Base-by-base conservation (phyloP, 1,140 invertebrate species). In the Aphaenogaster ashmeadi region DNA sequence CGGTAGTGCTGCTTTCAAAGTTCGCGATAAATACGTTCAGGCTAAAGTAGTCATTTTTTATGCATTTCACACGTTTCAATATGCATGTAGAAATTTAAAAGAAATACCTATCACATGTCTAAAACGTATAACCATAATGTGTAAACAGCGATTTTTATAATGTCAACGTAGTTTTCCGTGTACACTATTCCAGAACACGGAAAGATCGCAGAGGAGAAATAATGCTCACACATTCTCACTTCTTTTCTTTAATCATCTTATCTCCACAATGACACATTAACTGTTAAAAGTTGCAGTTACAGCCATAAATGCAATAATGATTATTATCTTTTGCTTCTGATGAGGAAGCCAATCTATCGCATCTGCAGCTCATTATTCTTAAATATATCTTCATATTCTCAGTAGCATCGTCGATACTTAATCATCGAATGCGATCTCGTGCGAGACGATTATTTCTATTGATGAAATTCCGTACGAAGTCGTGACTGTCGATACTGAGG, bases 241-340 rank as follows among this genome's bases (percentile, higher is more conserved):
- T 18, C n/a, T 60, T 27, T 62, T 50, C 66, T 56, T 84, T 80
- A 92, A 88, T 92, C 87, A 92, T 91, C 87, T 90, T 86, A 44
- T 88, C 69, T 74, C 81, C 44, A 80, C 86, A 87, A 77, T 85
- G 86, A 81, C 87, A 81, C 87, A 83, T 88, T 71, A 79, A 62
- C 38, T 69, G 64, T 67, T 78, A 41, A 58, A 78, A 84, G 80
- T 54, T 52, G 44, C 69, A 83, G 91, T 91, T 88, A 69, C 74
- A 50, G 81, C 69, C 86, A 89, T 92, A 93, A 91, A 93, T 93
- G 93, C 92, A 91, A 91, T 93, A 93, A 93, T 90, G 90, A 91
- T 81, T 80, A 88, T 92, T 80, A 88, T 92, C 93, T 93, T 93
- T 92, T 93, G 74, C 87, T 90, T 89, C 89, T 77, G 52, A 80